Evolutionary conservation across 1,140 invertebrate genomes (phyloP).

Genomic region (Pristionchus pacificus): DNA sequence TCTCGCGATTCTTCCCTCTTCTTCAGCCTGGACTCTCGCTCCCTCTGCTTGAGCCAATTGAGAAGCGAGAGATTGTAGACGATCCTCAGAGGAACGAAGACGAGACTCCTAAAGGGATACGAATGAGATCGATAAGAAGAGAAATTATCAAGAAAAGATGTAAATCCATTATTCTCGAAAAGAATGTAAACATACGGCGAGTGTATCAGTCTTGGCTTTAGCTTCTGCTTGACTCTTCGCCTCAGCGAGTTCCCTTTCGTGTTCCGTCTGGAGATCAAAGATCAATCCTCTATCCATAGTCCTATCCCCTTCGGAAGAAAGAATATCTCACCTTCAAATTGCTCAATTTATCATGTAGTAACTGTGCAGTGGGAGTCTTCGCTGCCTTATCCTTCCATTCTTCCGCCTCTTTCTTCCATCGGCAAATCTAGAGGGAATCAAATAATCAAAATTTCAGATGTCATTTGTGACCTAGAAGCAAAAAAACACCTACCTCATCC

Average conservation of each 20-base stretch:
- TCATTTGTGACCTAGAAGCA: neutral
- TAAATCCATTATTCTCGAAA: neutral
- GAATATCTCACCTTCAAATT: slow-evolving; percentile 32
- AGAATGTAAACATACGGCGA: neutral
- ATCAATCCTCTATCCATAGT: no score
- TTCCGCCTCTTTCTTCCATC: slow-evolving; percentile 22
- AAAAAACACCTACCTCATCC: slow-evolving; percentile 6
- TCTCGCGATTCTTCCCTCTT: neutral
- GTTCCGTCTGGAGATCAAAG: slow-evolving; percentile 20
- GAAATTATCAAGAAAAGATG: no score
- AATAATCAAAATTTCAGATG: no score
- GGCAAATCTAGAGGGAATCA: slow-evolving; percentile 7
- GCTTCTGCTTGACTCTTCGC: slow-evolving; percentile 16
- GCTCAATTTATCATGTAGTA: slow-evolving; percentile 30
- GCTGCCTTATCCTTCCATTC: slow-evolving; percentile 32
- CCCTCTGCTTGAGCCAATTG: neutral
- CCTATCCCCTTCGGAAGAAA: no score
- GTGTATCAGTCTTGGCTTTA: neutral
- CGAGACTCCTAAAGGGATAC: neutral
- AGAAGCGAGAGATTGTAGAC: neutral
- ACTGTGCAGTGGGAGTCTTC: slow-evolving; percentile 24
- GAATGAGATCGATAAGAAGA: no score
- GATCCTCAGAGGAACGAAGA: neutral
- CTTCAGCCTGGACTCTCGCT: neutral
- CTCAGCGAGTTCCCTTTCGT: slow-evolving; percentile 20